phyloP scores from a whole-genome alignment of 1,140 invertebrate genomes.

The Rhyacophila brunnea region DNA sequence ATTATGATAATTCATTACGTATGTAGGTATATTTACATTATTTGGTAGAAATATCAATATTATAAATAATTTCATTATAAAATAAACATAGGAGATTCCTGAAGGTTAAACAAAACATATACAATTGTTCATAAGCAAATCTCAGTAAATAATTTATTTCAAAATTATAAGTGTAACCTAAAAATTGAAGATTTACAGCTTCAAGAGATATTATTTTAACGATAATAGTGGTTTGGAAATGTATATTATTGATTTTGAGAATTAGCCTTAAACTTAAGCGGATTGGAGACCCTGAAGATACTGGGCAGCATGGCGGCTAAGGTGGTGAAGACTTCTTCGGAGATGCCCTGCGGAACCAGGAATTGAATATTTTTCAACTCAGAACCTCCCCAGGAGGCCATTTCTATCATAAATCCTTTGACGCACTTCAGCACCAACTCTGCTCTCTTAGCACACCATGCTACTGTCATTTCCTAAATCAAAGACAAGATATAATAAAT shows the following conservation, averaged over 20 bases:
- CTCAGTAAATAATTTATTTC: too few relatives aligned
- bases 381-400: conserved; percentile 87
- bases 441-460: conserved; percentile 93
- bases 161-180: too few relatives aligned
- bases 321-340: conserved; percentile 80
- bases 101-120: too few relatives aligned
- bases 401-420: conserved; percentile 99
- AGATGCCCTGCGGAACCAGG: conserved; percentile 71
- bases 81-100: too few relatives aligned
- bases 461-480: conserved; percentile 87
- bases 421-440: conserved; percentile 98
- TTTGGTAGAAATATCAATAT: too few relatives aligned
- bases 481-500: neutral
- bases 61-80: too few relatives aligned
- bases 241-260: conserved; percentile 4
- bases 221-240: too few relatives aligned
- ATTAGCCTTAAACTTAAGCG: conserved; percentile 42
- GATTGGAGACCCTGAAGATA: conserved; percentile 89
- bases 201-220: too few relatives aligned
- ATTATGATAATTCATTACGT: too few relatives aligned
- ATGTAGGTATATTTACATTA: too few relatives aligned
- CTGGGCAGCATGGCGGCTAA: conserved; percentile 85
- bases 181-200: too few relatives aligned
- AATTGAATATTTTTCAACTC: conserved; percentile 76
- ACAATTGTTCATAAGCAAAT: too few relatives aligned